Evolutionary conservation across 2,113 vertebrate genomes (phyloP).

Genomic region (Phainopepla nitens): DNA sequence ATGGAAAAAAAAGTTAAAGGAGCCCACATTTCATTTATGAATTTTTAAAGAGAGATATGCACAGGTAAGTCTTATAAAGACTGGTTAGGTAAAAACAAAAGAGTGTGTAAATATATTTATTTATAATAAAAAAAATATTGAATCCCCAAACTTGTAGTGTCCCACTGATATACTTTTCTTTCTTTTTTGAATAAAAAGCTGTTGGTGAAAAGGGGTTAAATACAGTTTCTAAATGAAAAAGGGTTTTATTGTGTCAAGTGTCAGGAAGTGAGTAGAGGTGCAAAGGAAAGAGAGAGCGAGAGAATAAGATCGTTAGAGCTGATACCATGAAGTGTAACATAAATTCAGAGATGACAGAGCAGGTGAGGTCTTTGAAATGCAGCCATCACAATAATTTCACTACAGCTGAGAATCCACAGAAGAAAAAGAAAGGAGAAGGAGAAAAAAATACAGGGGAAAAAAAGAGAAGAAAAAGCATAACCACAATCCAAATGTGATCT

Average conservation of each 20-base stretch:
- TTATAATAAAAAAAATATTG: slow-evolving; percentile 16
- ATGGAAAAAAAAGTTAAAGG: slow-evolving; percentile 20
- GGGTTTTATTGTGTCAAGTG: slow-evolving; percentile 72
- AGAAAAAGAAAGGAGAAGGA: background rate
- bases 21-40: background rate
- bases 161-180: slow-evolving; percentile 46
- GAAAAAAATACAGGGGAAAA: rapidly evolving
- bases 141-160: slow-evolving; percentile 20
- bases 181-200: slow-evolving; percentile 62
- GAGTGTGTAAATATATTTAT: background rate
- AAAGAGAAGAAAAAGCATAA: background rate
- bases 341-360: slow-evolving; percentile 72
- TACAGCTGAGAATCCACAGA: slow-evolving; percentile 49
- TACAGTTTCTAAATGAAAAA: slow-evolving; percentile 75
- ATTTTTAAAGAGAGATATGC: background rate
- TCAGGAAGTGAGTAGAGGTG: slow-evolving; percentile 77
- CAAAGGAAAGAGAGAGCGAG: slow-evolving; percentile 67
- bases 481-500: background rate
- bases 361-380: slow-evolving; percentile 59
- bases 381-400: slow-evolving; percentile 36
- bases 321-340: slow-evolving; percentile 67
- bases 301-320: slow-evolving; percentile 69
- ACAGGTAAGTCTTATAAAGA: background rate
- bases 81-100: background rate
- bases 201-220: slow-evolving; percentile 69